phyloP scores from a whole-genome alignment of 2,113 vertebrate species.

The Leucoraja erinaceus region DNA sequence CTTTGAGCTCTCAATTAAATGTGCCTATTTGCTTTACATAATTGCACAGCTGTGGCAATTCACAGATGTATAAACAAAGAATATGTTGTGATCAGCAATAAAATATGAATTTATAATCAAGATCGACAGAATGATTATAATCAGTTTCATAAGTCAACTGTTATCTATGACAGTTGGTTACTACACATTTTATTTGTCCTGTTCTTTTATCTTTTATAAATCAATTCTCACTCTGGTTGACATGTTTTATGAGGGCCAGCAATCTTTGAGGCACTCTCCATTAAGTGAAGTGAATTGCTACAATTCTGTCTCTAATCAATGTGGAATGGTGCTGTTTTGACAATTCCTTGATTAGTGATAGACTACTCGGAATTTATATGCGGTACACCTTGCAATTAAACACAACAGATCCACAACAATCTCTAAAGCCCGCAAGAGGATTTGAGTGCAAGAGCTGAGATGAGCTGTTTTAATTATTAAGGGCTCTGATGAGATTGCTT shows the following conservation, averaged over 20 bases:
- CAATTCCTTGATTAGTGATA: background rate
- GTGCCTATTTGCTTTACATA: slow-evolving; percentile 7
- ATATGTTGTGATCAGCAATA: background rate
- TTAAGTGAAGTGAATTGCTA: background rate
- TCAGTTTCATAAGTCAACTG: background rate
- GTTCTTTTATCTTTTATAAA: background rate
- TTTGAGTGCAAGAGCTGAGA: no score
- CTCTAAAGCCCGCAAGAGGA: no score
- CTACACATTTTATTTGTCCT: slow-evolving; percentile 2
- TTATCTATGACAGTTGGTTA: background rate
- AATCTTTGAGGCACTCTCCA: background rate
- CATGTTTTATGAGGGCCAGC: background rate
- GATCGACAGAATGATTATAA: background rate
- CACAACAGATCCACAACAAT: background rate
- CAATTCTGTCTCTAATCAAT: background rate
- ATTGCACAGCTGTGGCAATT: slow-evolving; percentile 13
- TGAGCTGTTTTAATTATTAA: no score
- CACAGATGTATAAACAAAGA: slow-evolving; percentile 2
- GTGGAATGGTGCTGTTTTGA: background rate
- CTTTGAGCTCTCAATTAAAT: background rate
- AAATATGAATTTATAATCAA: background rate
- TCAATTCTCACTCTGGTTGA: background rate
- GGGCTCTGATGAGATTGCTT: no score
- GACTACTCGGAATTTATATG: background rate
- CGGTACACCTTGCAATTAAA: background rate